A percentile compares a stretch with the other conserved stretches of the same genome.
These are phyloP conservation scores for Gnathonemus longibarbis DNA, from an alignment of 2,113 vertebrate species.

Conservation along the genomic window DNA sequence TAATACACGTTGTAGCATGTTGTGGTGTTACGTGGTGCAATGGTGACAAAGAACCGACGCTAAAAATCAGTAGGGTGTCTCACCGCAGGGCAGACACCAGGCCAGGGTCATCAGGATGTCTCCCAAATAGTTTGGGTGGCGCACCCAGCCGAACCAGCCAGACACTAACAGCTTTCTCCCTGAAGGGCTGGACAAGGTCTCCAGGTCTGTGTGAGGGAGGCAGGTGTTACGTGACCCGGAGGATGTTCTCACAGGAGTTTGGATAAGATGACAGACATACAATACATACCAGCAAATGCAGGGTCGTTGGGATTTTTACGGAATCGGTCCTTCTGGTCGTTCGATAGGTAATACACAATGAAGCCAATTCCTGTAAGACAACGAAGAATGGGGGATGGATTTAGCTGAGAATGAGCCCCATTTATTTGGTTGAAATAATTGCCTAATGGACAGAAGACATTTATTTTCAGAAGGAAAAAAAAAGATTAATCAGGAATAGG, in stretches of 20 bases:
- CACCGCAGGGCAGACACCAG: slow-evolving; percentile 43
- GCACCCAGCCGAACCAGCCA: slow-evolving; percentile 43
- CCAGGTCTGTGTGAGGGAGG: slow-evolving; percentile 26
- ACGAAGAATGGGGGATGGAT: background rate
- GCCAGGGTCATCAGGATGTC: slow-evolving; percentile 38
- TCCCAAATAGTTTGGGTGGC: slow-evolving; percentile 45
- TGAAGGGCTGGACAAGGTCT: slow-evolving; percentile 30
- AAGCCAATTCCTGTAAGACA: slow-evolving; percentile 30
- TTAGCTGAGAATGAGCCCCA: background rate
- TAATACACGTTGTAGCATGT: background rate
- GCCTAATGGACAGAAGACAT: background rate
- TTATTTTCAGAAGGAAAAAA: background rate
- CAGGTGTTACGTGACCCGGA: background rate
- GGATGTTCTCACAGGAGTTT: background rate
- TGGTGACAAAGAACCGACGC: background rate
- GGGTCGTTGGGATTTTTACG: slow-evolving; percentile 31
- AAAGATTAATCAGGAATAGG: background rate
- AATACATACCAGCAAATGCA: slow-evolving; percentile 26
- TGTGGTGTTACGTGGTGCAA: background rate
- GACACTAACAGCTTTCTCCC: slow-evolving; percentile 40
- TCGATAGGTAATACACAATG: slow-evolving; percentile 37
- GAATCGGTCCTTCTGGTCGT: slow-evolving; percentile 35
- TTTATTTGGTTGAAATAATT: background rate
- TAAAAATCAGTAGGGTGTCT: background rate
- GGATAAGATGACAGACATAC: background rate